Evolutionary conservation across 2,113 vertebrate genomes (phyloP).

Genomic region (Ammodytes marinus): DNA sequence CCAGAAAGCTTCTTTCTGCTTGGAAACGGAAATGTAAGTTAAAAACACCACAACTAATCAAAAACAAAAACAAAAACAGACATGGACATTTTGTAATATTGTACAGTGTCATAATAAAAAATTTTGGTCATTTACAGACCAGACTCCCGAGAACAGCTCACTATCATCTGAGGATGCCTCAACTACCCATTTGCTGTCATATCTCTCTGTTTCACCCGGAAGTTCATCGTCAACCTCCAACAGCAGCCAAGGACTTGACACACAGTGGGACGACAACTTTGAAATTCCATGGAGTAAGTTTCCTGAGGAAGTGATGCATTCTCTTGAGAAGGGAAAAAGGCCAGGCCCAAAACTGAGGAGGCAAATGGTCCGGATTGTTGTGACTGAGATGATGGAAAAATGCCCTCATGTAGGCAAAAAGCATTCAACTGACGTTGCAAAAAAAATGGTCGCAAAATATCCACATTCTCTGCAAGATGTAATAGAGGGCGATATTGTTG

Average conservation of each 20-base stretch:
- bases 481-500: too few species aligned
- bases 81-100: conserved; percentile 12
- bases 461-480: too few species aligned
- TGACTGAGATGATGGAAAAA: too few species aligned
- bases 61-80: not conserved
- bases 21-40: too few species aligned
- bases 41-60: not conserved
- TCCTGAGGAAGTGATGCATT: conserved; percentile 10
- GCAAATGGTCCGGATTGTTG: too few species aligned
- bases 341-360: too few species aligned
- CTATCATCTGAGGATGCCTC: conserved; percentile 29
- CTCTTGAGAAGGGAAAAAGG: too few species aligned
- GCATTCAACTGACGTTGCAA: too few species aligned
- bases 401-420: too few species aligned
- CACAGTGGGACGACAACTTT: conserved; percentile 12
- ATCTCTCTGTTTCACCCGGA: conserved; percentile 8
- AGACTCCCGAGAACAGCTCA: conserved; percentile 27
- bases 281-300: conserved; percentile 37
- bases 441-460: too few species aligned
- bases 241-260: conserved; percentile 16
- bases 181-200: conserved; percentile 16
- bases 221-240: conserved; percentile 10
- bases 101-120: not conserved
- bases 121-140: conserved; percentile 13
- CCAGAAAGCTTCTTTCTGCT: too few species aligned